Percentiles rank a stretch among this genome's conserved stretches.
phyloP scores from a whole-genome alignment of 2,888 invertebrate genomes.

The Cheilosia scutellata region DNA sequence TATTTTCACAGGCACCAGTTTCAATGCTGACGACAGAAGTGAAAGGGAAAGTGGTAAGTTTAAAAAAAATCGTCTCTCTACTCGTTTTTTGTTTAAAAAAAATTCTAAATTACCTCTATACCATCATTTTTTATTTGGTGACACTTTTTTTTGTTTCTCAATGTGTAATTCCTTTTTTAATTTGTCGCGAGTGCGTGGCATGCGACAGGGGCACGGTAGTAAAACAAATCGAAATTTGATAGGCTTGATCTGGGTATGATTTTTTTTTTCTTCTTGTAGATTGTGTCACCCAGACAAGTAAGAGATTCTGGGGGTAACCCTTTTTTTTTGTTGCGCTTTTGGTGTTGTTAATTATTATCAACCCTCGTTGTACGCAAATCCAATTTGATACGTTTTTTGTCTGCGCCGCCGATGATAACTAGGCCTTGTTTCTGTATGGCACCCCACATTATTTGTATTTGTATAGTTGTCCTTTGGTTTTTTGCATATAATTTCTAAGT shows the following conservation, averaged over 20 bases:
- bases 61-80: conserved; percentile 48
- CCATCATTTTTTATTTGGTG: conserved; percentile 37
- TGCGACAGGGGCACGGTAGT: conserved; percentile 54
- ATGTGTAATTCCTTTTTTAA: conserved; percentile 24
- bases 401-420: conserved; percentile 5
- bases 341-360: conserved; percentile 66
- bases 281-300: conserved; percentile 49
- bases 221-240: conserved; percentile 75
- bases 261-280: conserved; percentile 28
- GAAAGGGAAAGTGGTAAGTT: conserved; percentile 87
- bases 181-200: conserved; percentile 48
- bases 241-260: conserved; percentile 62
- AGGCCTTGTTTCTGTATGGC: conserved; percentile 18
- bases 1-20: conserved; percentile 85
- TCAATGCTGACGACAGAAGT: conserved; percentile 85
- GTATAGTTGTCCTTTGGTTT: conserved; percentile 53
- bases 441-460: conserved; percentile 36
- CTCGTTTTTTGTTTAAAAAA: conserved; percentile 4
- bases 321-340: conserved; percentile 58
- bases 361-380: conserved; percentile 72
- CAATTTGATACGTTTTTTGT: conserved; percentile 70
- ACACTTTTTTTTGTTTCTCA: conserved; percentile 60
- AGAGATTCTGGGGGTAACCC: conserved; percentile 69
- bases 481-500: conserved; percentile 71
- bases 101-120: conserved; percentile 53